A percentile compares a stretch with the other conserved stretches of the same genome.
Conservation (phyloP, 2,888 invertebrate genomes). For the Eudasyphora cyanicolor region DNA sequence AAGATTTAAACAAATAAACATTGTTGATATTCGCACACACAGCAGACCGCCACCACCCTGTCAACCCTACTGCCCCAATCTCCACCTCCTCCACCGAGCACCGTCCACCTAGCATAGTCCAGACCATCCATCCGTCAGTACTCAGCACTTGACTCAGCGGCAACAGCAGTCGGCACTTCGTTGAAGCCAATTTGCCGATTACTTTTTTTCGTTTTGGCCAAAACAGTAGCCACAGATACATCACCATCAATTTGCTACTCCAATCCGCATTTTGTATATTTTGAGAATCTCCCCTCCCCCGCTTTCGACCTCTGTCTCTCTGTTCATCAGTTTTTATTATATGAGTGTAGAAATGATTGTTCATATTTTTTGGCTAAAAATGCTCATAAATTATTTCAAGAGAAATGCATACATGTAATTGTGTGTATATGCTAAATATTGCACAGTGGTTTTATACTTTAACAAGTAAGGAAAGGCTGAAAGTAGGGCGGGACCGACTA, state of each 20-base stretch:
- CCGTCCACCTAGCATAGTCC: neutral
- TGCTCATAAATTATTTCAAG: slow-evolving; percentile 62
- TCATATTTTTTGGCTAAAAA: slow-evolving; percentile 77
- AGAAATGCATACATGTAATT: slow-evolving; percentile 44
- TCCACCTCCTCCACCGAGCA: neutral
- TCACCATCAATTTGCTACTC: slow-evolving; percentile 40
- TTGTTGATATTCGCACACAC: slow-evolving; percentile 42
- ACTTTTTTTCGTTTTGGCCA: slow-evolving; percentile 21
- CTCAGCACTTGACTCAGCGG: slow-evolving; percentile 8
- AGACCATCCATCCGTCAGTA: slow-evolving; percentile 1
- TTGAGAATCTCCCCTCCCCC: no score
- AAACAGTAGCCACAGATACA: slow-evolving; percentile 54
- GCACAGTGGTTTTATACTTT: no score
- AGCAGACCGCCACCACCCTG: neutral
- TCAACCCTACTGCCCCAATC: neutral
- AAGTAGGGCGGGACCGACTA: no score
- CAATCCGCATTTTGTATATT: slow-evolving; percentile 48
- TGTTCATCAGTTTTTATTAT: neutral
- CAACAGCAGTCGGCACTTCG: slow-evolving; percentile 47
- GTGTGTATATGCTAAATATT: neutral
- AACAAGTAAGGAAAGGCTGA: no score
- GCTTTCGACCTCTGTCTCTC: neutral
- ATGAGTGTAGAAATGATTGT: slow-evolving; percentile 30
- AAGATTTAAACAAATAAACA: slow-evolving; percentile 31
- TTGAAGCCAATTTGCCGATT: neutral